Evolutionary conservation across 2,113 vertebrate species (phyloP).

Genomic region (Plecturocebus donacophilus): DNA sequence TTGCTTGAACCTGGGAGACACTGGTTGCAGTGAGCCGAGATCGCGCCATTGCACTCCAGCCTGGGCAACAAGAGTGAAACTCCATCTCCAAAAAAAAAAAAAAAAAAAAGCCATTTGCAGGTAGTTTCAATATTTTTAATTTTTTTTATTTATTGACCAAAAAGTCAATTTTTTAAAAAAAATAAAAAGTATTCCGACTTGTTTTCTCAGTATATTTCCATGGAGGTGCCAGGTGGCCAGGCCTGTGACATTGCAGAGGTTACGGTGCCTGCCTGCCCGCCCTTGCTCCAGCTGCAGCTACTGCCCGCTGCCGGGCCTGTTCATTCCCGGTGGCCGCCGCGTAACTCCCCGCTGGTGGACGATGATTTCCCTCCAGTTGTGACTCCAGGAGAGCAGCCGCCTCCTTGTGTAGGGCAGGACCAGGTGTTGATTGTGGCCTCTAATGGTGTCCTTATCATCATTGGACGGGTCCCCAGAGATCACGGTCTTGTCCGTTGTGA

Average conservation of each 20-base stretch:
- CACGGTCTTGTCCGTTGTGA: conserved; percentile 83
- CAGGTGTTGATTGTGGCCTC: conserved; percentile 82
- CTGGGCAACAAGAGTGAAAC: too few species aligned
- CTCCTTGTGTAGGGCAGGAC: conserved; percentile 50
- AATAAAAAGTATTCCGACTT: not conserved
- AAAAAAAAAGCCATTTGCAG: too few species aligned
- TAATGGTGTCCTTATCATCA: conserved; percentile 84
- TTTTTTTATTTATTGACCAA: not conserved
- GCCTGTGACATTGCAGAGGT: not conserved
- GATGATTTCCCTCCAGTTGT: conserved; percentile 80
- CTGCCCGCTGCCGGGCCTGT: too few species aligned
- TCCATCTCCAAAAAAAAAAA: too few species aligned
- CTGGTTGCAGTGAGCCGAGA: too few species aligned
- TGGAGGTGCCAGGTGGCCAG: not conserved
- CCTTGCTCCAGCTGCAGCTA: rapidly evolving
- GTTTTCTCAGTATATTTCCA: not conserved
- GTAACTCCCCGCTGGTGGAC: conserved; percentile 68
- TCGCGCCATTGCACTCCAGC: too few species aligned
- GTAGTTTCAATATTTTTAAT: not conserved
- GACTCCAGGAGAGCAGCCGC: conserved; percentile 79
- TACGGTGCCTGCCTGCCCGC: not conserved
- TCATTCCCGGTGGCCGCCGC: rapidly evolving
- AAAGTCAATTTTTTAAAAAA: conserved; percentile 25
- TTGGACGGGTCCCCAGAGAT: conserved; percentile 83
- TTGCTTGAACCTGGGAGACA: too few species aligned